Evolutionary conservation across 2,888 invertebrate genomes (phyloP).

Genomic region (Galerucella calmariensis): DNA sequence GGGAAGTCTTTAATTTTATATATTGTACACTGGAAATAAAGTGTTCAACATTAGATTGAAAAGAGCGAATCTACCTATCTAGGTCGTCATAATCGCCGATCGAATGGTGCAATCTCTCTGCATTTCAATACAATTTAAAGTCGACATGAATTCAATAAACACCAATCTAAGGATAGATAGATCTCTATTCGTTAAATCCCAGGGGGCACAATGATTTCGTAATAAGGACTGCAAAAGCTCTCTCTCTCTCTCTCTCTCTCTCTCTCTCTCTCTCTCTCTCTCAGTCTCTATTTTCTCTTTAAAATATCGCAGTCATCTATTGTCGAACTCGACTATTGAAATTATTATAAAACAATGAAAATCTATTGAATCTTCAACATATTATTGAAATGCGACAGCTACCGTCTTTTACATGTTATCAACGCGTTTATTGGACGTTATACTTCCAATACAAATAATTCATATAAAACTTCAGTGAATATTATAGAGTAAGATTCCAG

Average conservation of each 20-base stretch:
- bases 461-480: no score
- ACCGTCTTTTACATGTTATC: background rate
- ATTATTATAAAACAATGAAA: background rate
- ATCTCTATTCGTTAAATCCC: constrained; percentile 2
- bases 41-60: background rate
- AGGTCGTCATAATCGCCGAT: background rate
- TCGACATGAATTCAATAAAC: constrained; percentile 28
- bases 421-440: background rate
- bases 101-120: background rate
- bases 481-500: no score
- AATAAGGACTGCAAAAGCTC: background rate
- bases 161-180: constrained; percentile 10
- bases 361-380: constrained; percentile 1
- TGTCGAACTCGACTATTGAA: background rate
- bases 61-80: background rate
- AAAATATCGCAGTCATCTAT: background rate
- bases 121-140: constrained; percentile 20
- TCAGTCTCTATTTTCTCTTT: background rate
- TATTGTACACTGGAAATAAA: background rate
- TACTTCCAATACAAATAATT: no score
- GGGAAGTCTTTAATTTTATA: background rate
- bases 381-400: background rate
- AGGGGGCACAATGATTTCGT: constrained; percentile 3
- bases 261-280: background rate
- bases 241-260: no score